Percentiles rank a stretch among this genome's conserved stretches.
These are phyloP conservation scores for Brenthis ino DNA, from an alignment of 2,888 invertebrate species.

Conservation along the genomic window DNA sequence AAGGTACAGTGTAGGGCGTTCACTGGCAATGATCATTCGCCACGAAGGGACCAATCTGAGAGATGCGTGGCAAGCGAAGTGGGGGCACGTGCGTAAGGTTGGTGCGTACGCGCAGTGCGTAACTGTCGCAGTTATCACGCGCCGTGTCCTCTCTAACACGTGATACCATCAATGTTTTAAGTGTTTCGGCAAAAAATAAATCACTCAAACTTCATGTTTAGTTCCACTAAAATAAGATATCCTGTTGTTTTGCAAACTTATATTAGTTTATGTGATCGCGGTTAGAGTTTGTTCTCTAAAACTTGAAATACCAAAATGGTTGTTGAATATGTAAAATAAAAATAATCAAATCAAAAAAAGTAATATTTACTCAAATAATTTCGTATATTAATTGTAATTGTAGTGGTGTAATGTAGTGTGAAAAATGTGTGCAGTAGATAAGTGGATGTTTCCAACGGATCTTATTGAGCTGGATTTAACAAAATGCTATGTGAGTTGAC, in stretches of 20 bases:
- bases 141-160: conserved; percentile 14
- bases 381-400: no score
- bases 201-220: neutral
- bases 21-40: conserved; percentile 49
- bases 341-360: no score
- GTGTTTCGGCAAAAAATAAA: neutral
- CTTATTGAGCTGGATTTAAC: conserved; percentile 12
- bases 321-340: no score
- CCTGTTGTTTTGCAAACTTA: neutral
- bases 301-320: neutral
- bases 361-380: no score
- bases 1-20: conserved; percentile 53
- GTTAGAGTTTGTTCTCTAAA: neutral
- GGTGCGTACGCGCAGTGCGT: conserved; percentile 60
- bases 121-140: conserved; percentile 49
- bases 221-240: conserved; percentile 4
- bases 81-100: conserved; percentile 56
- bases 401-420: neutral
- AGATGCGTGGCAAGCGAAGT: conserved; percentile 53
- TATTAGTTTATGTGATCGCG: neutral
- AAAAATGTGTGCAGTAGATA: conserved; percentile 26
- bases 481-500: conserved; percentile 27
- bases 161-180: conserved; percentile 1
- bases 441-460: conserved; percentile 17
- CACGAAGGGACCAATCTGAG: conserved; percentile 74